Percentiles rank a stretch among this genome's conserved stretches.
Evolutionary conservation across 23 tunicate species (phyloP).

Genomic region (Halocynthia aurantium): DNA sequence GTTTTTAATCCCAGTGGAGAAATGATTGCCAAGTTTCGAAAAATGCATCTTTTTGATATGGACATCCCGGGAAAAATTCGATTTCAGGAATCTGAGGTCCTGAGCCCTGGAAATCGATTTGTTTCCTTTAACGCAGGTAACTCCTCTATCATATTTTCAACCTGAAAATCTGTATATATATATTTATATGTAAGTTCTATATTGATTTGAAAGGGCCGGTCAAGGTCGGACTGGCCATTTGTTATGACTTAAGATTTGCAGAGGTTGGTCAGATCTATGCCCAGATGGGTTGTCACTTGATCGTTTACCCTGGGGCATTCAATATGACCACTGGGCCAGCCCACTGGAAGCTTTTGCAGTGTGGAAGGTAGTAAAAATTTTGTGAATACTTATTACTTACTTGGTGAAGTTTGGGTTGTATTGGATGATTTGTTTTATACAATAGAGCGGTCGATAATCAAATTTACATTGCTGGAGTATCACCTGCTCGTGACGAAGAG

Average conservation of each 20-base stretch:
- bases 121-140: slow-evolving; percentile 47
- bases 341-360: slow-evolving; percentile 89
- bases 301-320: slow-evolving; percentile 96
- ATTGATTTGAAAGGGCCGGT: slow-evolving; percentile 10
- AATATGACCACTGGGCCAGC: slow-evolving; percentile 96
- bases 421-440: not conserved
- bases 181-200: no score
- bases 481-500: slow-evolving; percentile 84
- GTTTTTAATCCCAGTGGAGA: slow-evolving; percentile 83
- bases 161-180: no score
- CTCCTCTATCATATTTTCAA: not conserved
- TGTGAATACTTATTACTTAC: not conserved
- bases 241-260: slow-evolving; percentile 91
- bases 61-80: slow-evolving; percentile 95
- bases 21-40: slow-evolving; percentile 77
- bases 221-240: slow-evolving; percentile 83
- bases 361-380: slow-evolving; percentile 41
- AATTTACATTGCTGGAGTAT: slow-evolving; percentile 72
- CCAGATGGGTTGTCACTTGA: slow-evolving; percentile 63
- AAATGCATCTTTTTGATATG: slow-evolving; percentile 96
- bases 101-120: slow-evolving; percentile 61
- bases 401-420: not conserved
- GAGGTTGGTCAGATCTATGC: slow-evolving; percentile 86
- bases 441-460: slow-evolving; percentile 82
- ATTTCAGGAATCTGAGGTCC: slow-evolving; percentile 86